phyloP scores from a whole-genome alignment of 2,888 invertebrate species.

The Chironomus tentans region DNA sequence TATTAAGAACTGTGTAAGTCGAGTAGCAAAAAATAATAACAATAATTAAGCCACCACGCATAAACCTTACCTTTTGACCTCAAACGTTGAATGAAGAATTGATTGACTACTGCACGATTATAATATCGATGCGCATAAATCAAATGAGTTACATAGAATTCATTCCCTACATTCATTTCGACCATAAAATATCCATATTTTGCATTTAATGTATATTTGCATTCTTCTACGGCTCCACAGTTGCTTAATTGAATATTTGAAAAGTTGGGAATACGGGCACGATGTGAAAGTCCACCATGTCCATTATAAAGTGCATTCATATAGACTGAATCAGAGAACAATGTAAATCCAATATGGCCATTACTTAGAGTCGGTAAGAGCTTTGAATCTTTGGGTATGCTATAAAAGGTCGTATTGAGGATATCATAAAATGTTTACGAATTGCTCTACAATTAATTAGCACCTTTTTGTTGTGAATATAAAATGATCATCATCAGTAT shows the following conservation, averaged over 20 bases:
- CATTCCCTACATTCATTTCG: slow-evolving; percentile 44
- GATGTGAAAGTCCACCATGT: slow-evolving; percentile 45
- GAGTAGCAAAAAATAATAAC: not conserved
- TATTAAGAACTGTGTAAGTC: not conserved
- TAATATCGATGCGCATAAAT: slow-evolving; percentile 46
- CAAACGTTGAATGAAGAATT: slow-evolving; percentile 41
- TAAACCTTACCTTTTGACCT: slow-evolving; percentile 28
- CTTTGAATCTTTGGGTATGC: slow-evolving; percentile 47
- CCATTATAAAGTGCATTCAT: slow-evolving; percentile 55
- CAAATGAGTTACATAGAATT: slow-evolving; percentile 45
- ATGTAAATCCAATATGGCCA: slow-evolving; percentile 50
- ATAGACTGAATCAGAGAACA: slow-evolving; percentile 51
- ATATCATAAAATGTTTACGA: not conserved
- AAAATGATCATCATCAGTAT: slow-evolving; percentile 12
- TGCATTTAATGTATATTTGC: slow-evolving; percentile 44
- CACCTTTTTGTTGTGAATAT: slow-evolving; percentile 20
- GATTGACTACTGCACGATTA: slow-evolving; percentile 46
- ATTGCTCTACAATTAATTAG: slow-evolving; percentile 20
- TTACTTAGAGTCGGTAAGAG: slow-evolving; percentile 53
- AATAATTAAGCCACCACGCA: slow-evolving; percentile 10
- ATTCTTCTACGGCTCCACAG: slow-evolving; percentile 29
- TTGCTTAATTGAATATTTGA: slow-evolving; percentile 40
- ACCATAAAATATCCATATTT: slow-evolving; percentile 42
- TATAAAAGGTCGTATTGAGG: slow-evolving; percentile 34
- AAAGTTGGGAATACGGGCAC: slow-evolving; percentile 53